Evolutionary conservation across 2,888 invertebrate species (phyloP), one percentile per base, ranked within the genome.

Genomic region (Oligia latruncula): DNA sequence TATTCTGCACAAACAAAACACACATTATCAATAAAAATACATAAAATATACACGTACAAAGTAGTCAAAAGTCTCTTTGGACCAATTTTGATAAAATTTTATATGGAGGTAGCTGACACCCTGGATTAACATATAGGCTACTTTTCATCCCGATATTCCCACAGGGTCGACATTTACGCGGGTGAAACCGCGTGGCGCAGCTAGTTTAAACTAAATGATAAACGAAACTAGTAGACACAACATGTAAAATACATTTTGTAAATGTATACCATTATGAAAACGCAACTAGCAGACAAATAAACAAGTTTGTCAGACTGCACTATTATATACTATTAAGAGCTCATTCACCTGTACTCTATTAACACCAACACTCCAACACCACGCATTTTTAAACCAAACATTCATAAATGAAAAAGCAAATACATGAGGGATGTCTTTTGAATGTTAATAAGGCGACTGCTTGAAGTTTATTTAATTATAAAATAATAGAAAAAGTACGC

Each of bases 381-480:
- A 72, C 49, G 13, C 29, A 67, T 49, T 77, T 72, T 60, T 1
- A 52, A 23, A 60, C 15, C 20, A 23, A 73, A 62, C 29, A 58
- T 0, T 70, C 6, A 80, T 81, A 70, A 73, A 60, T 65, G 49
- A 49, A 66, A 78, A 77, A 74, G 64, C 68, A 74, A 81, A 81
- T 76, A 72, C 64, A 74, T 82, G 58, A 83, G 78, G 68, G 74
- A 71, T 79, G 84, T 88, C 90, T 89, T 92, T 90, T 92, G 92
- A 93, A 93, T 93, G 89, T 92, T 92, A 94, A 94, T 92, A 87
- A 90, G 88, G 88, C 80, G 90, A 89, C 90, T 91, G 84, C 92
- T 90, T 88, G 90, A 89, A 91, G 92, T 92, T 93, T 91, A 95
- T 94, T 94, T 93, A 93, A 94, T 95, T 93, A 94, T 91, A 90